phyloP scores from a whole-genome alignment of 2,888 invertebrate species.

The Lordiphosa fenestrarum region DNA sequence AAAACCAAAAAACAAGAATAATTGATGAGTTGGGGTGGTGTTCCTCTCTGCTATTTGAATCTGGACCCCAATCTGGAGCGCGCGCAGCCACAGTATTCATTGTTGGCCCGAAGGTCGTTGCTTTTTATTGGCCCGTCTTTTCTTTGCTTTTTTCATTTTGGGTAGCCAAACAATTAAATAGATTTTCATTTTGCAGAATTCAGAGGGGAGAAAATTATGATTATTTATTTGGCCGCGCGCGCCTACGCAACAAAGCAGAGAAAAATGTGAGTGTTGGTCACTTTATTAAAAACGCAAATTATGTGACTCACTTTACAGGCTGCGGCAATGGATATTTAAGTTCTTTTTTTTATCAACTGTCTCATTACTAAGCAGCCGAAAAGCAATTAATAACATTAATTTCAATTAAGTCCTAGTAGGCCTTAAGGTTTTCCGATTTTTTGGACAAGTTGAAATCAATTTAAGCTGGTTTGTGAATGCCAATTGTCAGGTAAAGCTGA shows the following conservation, averaged over 20 bases:
- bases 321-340: constrained; percentile 13
- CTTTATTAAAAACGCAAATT: constrained; percentile 39
- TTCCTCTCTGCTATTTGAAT: constrained; percentile 13
- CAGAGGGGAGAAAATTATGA: constrained; percentile 24
- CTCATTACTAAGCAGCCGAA: constrained; percentile 18
- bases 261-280: constrained; percentile 24
- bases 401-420: constrained; percentile 33
- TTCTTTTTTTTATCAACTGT: constrained; percentile 32
- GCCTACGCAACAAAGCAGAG: constrained; percentile 29
- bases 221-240: constrained; percentile 31
- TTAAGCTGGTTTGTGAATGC: constrained; percentile 9
- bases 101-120: constrained; percentile 51
- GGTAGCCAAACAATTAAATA: constrained; percentile 54
- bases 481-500: constrained; percentile 23
- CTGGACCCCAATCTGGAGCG: constrained; percentile 11
- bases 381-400: constrained; percentile 61
- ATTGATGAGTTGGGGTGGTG: constrained; percentile 14
- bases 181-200: constrained; percentile 38
- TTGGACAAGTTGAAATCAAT: constrained; percentile 23
- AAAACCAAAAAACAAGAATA: constrained; percentile 13
- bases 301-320: constrained; percentile 34
- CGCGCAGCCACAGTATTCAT: not conserved
- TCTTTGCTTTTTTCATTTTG: constrained; percentile 11
- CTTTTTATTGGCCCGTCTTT: constrained; percentile 37
- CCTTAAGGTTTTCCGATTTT: constrained; percentile 25